Conservation (phyloP, 2,113 vertebrate species). For the Chaenogobius annularis region DNA sequence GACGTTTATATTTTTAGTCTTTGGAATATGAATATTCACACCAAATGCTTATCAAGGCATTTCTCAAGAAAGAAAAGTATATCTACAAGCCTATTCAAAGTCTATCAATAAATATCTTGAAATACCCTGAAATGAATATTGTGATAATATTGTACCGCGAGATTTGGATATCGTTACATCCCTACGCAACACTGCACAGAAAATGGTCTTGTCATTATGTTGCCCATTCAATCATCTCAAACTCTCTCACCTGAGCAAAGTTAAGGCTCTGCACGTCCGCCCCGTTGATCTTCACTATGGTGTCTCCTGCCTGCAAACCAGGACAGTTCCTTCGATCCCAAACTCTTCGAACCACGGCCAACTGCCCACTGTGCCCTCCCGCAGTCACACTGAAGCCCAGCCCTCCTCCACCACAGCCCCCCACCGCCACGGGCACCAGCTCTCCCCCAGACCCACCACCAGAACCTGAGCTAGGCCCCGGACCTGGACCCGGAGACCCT, state of each 20-base stretch:
- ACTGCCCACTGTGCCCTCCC: constrained; percentile 71
- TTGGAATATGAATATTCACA: no score
- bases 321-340: constrained; percentile 78
- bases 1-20: no score
- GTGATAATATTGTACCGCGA: no score
- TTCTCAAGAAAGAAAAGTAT: no score
- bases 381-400: constrained; percentile 76
- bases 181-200: no score
- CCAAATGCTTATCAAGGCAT: no score
- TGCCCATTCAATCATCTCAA: not conserved
- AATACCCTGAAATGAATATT: no score
- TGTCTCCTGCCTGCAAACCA: constrained; percentile 75
- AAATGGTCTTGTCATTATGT: no score
- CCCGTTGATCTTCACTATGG: constrained; percentile 78
- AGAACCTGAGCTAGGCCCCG: constrained; percentile 27
- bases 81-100: no score
- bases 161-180: no score
- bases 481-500: constrained; percentile 42
- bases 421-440: constrained; percentile 74
- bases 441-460: constrained; percentile 46
- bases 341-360: constrained; percentile 72
- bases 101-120: no score
- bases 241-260: constrained; percentile 68
- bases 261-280: constrained; percentile 74
- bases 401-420: constrained; percentile 64